These are phyloP conservation scores for Heliconius ismenius DNA, from an alignment of 2,888 invertebrate species.

Conservation along the genomic window DNA sequence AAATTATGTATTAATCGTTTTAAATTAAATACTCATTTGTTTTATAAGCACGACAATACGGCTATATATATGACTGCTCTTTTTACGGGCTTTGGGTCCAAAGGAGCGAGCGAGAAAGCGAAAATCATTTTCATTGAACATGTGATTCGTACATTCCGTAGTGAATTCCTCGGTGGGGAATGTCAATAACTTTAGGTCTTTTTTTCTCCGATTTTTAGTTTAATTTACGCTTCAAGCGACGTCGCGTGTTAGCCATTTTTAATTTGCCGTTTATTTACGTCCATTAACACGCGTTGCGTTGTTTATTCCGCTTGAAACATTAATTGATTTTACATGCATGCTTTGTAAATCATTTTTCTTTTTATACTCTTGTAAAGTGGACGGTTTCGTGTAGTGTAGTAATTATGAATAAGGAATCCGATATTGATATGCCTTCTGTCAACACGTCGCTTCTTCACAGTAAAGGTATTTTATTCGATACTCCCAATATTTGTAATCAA, in stretches of 20 bases:
- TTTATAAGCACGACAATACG: slow-evolving; percentile 1
- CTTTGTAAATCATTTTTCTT: slow-evolving; percentile 4
- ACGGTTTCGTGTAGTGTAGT: background rate
- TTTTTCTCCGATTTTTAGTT: background rate
- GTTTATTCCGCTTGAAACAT: slow-evolving; percentile 7
- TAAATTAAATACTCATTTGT: slow-evolving; percentile 12
- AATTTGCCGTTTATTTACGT: slow-evolving; percentile 9
- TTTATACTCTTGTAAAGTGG: slow-evolving; percentile 12
- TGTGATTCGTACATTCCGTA: slow-evolving; percentile 24
- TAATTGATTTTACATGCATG: slow-evolving; percentile 20
- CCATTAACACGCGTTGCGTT: slow-evolving; percentile 2
- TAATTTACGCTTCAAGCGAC: slow-evolving; percentile 1
- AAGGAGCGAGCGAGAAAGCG: slow-evolving; percentile 22
- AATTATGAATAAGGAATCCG: slow-evolving; percentile 2
- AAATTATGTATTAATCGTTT: background rate
- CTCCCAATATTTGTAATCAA: background rate
- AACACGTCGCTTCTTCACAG: slow-evolving; percentile 41
- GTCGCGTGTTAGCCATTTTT: slow-evolving; percentile 9
- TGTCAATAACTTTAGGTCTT: slow-evolving; percentile 12
- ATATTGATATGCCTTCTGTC: slow-evolving; percentile 38
- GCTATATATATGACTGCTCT: slow-evolving; percentile 13
- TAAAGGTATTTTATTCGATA: slow-evolving; percentile 32
- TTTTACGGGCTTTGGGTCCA: slow-evolving; percentile 15
- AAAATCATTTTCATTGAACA: slow-evolving; percentile 18
- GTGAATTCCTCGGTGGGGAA: slow-evolving; percentile 22